Base-by-base conservation (phyloP, 2,113 vertebrate species). In the Syrrhaptes paradoxus region DNA sequence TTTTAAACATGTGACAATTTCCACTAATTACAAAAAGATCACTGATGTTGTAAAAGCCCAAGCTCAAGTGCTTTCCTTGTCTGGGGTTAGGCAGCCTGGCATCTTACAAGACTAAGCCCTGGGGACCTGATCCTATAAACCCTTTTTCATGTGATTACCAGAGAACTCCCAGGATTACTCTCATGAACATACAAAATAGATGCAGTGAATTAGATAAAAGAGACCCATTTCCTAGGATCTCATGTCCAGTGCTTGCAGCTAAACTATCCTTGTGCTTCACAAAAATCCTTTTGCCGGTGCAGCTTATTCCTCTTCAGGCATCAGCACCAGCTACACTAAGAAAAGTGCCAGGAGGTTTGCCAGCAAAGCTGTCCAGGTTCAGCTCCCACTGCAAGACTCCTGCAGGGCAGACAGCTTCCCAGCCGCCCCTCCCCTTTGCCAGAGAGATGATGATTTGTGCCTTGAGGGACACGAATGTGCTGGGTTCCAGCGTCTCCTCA, bases 111-210 rank as follows among this genome's bases (percentile, higher is more conserved):
- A 65, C 90, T 94, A 91, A 94, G 75, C 78, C 43, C 51, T 59
- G 29, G 45, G 63, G 59, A 93, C 82, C 83, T 96, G 95, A 96
- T 91, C 94, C 93, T 90, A 68, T 95, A 95, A 96, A 95, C 34
- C 71, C 34, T 77, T 94, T 86, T 77, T 36, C 82, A 78, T 29
- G 76, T 83, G 89, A 95, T 94, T 94, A 90, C 25, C 34, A 81
- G 65, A 80, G 90, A 92, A 84, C 59, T 92, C 65, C 31, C 70
- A 80, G 65, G 82, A 94, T 80, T 92, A 78, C 29, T 46, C 55
- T 48, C 26, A 59, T 7, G 32, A 91, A 78, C 21, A 24, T 48
- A 84, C 13, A 63, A 91, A 90, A 88, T 3, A 77, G 72, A 72
- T 25, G 17, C 32, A 67, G 41, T n/a, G 17, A 70, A 68, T 96